phyloP scores from a whole-genome alignment of 2,888 invertebrate genomes.

The Anarsia innoxiella region DNA sequence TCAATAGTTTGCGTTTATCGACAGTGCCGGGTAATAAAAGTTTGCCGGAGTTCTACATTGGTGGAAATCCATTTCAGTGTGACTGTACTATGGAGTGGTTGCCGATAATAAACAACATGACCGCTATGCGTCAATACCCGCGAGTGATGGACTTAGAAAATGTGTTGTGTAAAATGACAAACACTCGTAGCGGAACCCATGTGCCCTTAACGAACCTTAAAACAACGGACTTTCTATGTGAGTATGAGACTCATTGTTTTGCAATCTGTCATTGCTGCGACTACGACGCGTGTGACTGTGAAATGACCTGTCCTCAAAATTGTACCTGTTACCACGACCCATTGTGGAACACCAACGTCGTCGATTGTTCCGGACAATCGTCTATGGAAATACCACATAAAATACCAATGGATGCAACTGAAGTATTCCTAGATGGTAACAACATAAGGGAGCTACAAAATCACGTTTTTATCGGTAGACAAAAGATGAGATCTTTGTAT shows the following conservation, averaged over 20 bases:
- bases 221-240: slow-evolving; percentile 91
- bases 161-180: slow-evolving; percentile 90
- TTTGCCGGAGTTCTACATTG: slow-evolving; percentile 91
- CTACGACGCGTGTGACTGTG: slow-evolving; percentile 96
- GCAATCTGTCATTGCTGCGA: slow-evolving; percentile 97
- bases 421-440: slow-evolving; percentile 94
- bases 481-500: slow-evolving; percentile 89
- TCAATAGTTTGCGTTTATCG: slow-evolving; percentile 86
- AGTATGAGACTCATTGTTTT: slow-evolving; percentile 94
- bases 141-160: slow-evolving; percentile 91
- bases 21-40: slow-evolving; percentile 82
- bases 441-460: slow-evolving; percentile 88
- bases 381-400: slow-evolving; percentile 86
- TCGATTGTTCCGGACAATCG: slow-evolving; percentile 90
- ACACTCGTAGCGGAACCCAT: slow-evolving; percentile 86
- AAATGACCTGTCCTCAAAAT: slow-evolving; percentile 95
- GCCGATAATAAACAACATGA: slow-evolving; percentile 90
- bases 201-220: slow-evolving; percentile 85
- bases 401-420: slow-evolving; percentile 96
- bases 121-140: slow-evolving; percentile 87
- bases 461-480: slow-evolving; percentile 92
- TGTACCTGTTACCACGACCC: slow-evolving; percentile 97
- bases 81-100: slow-evolving; percentile 98
- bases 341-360: slow-evolving; percentile 93
- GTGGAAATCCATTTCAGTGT: slow-evolving; percentile 95